Conservation (phyloP, 2,888 invertebrate species). For the Patella ulyssiponensis region DNA sequence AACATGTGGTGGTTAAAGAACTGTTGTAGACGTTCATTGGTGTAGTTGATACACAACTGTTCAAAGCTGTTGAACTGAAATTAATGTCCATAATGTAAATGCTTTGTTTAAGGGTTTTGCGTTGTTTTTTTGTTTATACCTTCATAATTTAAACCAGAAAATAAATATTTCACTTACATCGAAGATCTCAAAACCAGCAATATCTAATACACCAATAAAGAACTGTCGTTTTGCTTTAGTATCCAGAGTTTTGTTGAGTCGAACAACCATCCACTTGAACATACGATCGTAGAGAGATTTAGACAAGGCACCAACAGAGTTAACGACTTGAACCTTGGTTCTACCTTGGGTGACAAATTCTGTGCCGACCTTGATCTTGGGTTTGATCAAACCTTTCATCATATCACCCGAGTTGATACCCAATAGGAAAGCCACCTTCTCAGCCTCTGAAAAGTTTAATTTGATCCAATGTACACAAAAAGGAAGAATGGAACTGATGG, state of each 20-base stretch:
- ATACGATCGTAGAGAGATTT: constrained; percentile 73
- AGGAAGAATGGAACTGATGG: too few species aligned
- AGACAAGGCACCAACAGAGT: constrained; percentile 72
- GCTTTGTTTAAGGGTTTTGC: too few species aligned
- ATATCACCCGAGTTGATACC: constrained; percentile 88
- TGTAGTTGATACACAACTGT: constrained; percentile 98
- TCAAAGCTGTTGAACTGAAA: constrained; percentile 87
- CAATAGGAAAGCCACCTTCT: constrained; percentile 90
- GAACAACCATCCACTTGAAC: constrained; percentile 90
- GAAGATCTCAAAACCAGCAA: constrained; percentile 99
- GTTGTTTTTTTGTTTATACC: too few species aligned
- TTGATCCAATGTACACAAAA: too few species aligned
- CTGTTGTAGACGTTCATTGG: constrained; percentile 96
- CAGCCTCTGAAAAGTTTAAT: constrained; percentile 78
- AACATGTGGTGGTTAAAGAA: constrained; percentile 99
- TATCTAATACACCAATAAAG: constrained; percentile 99
- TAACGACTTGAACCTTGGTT: constrained; percentile 83
- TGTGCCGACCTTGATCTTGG: constrained; percentile 95
- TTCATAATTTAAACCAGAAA: too few species aligned
- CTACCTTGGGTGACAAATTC: constrained; percentile 99
- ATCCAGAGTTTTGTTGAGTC: constrained; percentile 99
- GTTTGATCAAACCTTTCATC: constrained; percentile 85
- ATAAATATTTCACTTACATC: constrained; percentile 75
- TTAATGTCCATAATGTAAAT: background rate
- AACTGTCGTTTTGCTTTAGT: constrained; percentile 97